These are phyloP conservation scores for Microcebus lehilahytsara DNA, from an alignment of 2,113 vertebrate genomes.

Conservation along the genomic window DNA sequence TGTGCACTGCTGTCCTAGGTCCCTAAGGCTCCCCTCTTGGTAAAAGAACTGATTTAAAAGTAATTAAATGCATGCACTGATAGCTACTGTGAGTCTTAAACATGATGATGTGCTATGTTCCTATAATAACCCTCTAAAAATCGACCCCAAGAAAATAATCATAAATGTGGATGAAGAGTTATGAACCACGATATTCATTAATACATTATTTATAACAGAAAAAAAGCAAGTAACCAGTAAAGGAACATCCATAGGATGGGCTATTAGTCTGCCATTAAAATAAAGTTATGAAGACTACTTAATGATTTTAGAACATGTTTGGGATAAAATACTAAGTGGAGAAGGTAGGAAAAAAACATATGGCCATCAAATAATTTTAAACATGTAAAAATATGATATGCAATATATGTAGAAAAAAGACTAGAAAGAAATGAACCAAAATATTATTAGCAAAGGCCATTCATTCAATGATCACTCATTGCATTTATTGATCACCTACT, in stretches of 20 bases:
- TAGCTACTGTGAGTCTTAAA: background rate
- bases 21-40: background rate
- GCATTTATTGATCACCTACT: no score
- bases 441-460: background rate
- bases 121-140: background rate
- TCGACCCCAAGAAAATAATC: background rate
- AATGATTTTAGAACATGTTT: background rate
- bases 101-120: accelerated
- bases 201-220: background rate
- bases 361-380: background rate
- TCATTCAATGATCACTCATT: accelerated
- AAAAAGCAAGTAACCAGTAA: background rate
- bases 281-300: background rate
- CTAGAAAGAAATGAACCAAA: background rate
- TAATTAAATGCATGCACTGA: no score
- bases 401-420: background rate
- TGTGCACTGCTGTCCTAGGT: accelerated
- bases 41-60: background rate
- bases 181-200: background rate
- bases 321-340: background rate
- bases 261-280: background rate
- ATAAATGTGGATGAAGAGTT: background rate
- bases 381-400: background rate
- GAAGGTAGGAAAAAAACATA: background rate
- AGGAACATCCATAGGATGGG: background rate